Evolutionary conservation across 2,888 invertebrate species (phyloP).

Genomic region (Drosophila nr. perissopoda): DNA sequence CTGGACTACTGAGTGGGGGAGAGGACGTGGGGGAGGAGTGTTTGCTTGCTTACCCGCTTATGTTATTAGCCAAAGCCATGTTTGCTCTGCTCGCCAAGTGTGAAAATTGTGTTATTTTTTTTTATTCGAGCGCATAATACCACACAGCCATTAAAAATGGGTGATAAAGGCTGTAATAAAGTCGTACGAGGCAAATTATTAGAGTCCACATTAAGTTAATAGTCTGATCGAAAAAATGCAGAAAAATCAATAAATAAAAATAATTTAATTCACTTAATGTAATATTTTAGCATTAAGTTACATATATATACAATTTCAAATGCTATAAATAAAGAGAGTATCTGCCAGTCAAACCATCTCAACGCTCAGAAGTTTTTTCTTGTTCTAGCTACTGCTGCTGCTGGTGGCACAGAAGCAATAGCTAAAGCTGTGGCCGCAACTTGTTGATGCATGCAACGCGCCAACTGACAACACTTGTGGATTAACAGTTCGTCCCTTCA

Average conservation of each 20-base stretch:
- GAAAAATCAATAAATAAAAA: not conserved
- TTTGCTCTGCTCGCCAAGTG: constrained; percentile 61
- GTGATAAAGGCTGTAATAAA: not conserved
- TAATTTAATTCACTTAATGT: not conserved
- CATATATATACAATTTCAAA: too few relatives aligned
- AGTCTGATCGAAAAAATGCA: not conserved
- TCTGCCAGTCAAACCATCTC: not conserved
- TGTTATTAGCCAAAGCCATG: constrained; percentile 77
- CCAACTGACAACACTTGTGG: constrained; percentile 43
- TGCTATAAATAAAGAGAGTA: not conserved
- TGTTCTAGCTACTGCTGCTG: constrained; percentile 12
- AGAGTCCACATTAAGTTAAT: not conserved
- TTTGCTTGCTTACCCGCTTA: constrained; percentile 73
- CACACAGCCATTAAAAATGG: not conserved
- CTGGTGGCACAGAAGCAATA: constrained; percentile 21
- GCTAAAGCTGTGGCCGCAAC: constrained; percentile 47
- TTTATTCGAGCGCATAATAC: constrained; percentile 1
- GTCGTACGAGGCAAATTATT: not conserved
- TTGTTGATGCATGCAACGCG: constrained; percentile 65
- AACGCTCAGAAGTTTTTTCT: not conserved
- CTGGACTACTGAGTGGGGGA: not conserved
- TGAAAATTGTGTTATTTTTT: constrained; percentile 62
- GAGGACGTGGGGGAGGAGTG: constrained; percentile 8
- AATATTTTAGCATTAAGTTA: not conserved
- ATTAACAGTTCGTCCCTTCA: constrained; percentile 38